Evolutionary conservation across 2,797 vertebrate species (phyloP).

Genomic region (Ataeniobius toweri): DNA sequence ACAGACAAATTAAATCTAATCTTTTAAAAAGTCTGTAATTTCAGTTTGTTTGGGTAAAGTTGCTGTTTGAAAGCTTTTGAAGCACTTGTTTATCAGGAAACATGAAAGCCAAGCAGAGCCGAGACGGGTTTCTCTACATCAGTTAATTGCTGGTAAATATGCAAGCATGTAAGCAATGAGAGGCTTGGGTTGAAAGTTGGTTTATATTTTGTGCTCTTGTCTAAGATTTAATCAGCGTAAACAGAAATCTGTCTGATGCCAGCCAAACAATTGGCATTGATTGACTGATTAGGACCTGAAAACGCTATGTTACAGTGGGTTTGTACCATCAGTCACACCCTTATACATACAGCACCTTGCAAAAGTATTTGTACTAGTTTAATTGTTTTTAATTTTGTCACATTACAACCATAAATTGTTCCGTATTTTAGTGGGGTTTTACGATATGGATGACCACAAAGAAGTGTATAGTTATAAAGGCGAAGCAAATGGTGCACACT

Average conservation of each 20-base stretch:
- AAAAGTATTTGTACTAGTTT: neutral
- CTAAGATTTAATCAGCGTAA: neutral
- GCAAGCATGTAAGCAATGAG: neutral
- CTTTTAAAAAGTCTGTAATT: neutral
- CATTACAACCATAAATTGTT: neutral
- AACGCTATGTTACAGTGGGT: neutral
- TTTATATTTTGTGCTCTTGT: neutral
- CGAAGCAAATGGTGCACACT: neutral
- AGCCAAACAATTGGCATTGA: neutral
- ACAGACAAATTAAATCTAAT: too few relatives aligned
- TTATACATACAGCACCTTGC: neutral
- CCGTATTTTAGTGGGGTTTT: too few relatives aligned
- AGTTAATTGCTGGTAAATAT: neutral
- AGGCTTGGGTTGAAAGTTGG: neutral
- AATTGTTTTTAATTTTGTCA: neutral
- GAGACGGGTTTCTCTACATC: neutral
- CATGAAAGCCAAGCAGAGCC: conserved; percentile 20
- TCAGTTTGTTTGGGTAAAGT: neutral
- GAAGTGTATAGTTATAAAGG: neutral
- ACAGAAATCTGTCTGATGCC: neutral
- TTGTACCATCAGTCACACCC: neutral
- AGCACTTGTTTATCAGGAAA: conserved; percentile 2
- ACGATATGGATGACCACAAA: neutral
- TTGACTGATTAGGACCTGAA: neutral
- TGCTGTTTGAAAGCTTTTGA: neutral